Evolutionary conservation across 2,113 vertebrate genomes (phyloP).

Genomic region (Sphyrna mokarran): DNA sequence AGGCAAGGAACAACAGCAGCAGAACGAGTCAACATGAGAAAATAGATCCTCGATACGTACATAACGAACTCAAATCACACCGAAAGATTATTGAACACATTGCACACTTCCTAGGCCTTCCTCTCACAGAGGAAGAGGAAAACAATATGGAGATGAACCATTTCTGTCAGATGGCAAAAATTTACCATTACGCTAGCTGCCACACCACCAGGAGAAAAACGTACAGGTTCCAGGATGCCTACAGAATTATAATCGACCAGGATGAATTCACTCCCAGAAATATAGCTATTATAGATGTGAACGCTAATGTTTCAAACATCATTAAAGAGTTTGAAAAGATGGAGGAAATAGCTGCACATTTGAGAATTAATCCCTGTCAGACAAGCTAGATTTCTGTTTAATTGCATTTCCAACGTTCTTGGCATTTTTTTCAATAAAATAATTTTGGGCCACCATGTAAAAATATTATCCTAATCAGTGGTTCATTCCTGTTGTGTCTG

Average conservation of each 20-base stretch:
- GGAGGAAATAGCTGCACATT: constrained; percentile 43
- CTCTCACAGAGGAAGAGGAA: constrained; percentile 26
- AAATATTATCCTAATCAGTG: background rate
- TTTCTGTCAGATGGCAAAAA: constrained; percentile 40
- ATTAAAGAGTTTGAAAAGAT: constrained; percentile 46
- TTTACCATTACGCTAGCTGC: constrained; percentile 43
- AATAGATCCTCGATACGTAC: background rate
- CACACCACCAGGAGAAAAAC: constrained; percentile 37
- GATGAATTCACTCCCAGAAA: constrained; percentile 39
- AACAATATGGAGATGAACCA: constrained; percentile 30
- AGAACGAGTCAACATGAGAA: background rate
- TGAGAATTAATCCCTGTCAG: constrained; percentile 40
- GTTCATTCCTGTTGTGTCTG: background rate
- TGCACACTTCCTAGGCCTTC: constrained; percentile 39
- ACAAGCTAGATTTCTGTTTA: background rate
- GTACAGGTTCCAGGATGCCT: constrained; percentile 41
- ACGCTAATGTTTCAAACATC: constrained; percentile 43
- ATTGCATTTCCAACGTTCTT: background rate
- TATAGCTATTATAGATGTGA: constrained; percentile 36
- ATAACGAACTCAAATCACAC: constrained; percentile 41
- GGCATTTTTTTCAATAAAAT: background rate
- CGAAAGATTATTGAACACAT: constrained; percentile 41
- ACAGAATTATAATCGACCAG: constrained; percentile 39
- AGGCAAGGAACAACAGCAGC: background rate
- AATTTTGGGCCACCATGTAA: background rate